Evolutionary conservation across 2,888 invertebrate species (phyloP), one percentile per base, ranked within the genome.

Genomic region (Netelia melanura): DNA sequence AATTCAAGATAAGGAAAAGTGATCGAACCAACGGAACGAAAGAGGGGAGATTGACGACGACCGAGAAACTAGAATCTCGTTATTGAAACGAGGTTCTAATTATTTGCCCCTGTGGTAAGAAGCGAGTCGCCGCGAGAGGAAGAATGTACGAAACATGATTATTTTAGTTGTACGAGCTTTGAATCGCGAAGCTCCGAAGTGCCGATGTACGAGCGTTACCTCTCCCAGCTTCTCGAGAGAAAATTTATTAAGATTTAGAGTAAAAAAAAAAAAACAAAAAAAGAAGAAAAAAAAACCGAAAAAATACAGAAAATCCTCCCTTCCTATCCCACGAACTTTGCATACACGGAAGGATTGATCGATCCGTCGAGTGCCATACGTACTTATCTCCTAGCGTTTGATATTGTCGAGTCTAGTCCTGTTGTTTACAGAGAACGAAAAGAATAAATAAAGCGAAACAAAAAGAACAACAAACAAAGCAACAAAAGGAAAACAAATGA

Each of bases 371-470:
- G 88, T 90, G 88, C 87, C 89, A 89, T 90, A 25, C 70, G 61
- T 81, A 68, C 81, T 81, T 81, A 88, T 90, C 88, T 89, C 87
- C 89, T 89, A 90, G 91, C 87, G 86, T 91, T 91, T 91, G 91
- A 91, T 91, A 91, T 88, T 89, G 90, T 85, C 85, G 86, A 89
- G 80, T 90, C 86, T 91, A 91, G 90, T 91, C 89, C 89, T 86
- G 89, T 90, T 77, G 62, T 80, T 87, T 88, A 81, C 85, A 85
- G 78, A 25, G 64, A 54, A 74, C 62, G 38, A 62, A 38, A 38
- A 38, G 6, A 38, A 38, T 38, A 38, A 38, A 38, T 38, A 38
- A 38, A 38, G 1, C 1, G 38, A 38, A 38, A 38, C 6, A 38
- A 38, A 38, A 38, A 6, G 38, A 38, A 38, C 8, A 38, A 38